A percentile compares a stretch with the other conserved stretches of the same genome.
Conservation (phyloP, 2,797 vertebrate species). For the Epinephelus awoara region DNA sequence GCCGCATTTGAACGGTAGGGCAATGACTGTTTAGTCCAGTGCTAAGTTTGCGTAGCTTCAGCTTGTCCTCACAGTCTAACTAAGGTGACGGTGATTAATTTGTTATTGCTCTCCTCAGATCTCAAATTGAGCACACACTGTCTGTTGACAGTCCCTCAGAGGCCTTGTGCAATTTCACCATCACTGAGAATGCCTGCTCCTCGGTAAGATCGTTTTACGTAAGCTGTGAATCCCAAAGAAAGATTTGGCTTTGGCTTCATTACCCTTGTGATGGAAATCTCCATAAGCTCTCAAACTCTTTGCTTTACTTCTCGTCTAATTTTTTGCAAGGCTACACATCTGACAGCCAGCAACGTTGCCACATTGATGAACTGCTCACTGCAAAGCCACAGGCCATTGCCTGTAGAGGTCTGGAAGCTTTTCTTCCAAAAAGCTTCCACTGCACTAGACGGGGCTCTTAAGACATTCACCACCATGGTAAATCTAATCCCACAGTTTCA, state of each 20-base stretch:
- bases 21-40: not conserved
- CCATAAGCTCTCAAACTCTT: too few species aligned
- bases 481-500: not conserved
- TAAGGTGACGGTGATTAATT: not conserved
- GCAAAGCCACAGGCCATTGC: conserved; percentile 24
- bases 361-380: conserved; percentile 61
- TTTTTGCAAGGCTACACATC: conserved; percentile 33
- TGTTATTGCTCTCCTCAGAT: not conserved
- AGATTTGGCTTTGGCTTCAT: too few species aligned
- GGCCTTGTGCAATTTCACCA: too few species aligned
- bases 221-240: too few species aligned
- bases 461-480: conserved; percentile 47
- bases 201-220: too few species aligned
- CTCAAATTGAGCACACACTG: too few species aligned
- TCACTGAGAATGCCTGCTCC: too few species aligned
- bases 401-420: too few species aligned
- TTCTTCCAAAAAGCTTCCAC: conserved; percentile 50
- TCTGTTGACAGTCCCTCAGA: too few species aligned
- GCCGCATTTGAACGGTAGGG: conserved; percentile 25
- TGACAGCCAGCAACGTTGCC: conserved; percentile 38
- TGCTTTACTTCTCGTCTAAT: not conserved
- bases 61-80: not conserved
- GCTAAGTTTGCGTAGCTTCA: not conserved
- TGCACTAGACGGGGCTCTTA: conserved; percentile 55
- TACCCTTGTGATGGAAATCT: too few species aligned